Evolutionary conservation across 2,888 invertebrate species (phyloP).

Genomic region (Liopterus haemorrhoidalis): DNA sequence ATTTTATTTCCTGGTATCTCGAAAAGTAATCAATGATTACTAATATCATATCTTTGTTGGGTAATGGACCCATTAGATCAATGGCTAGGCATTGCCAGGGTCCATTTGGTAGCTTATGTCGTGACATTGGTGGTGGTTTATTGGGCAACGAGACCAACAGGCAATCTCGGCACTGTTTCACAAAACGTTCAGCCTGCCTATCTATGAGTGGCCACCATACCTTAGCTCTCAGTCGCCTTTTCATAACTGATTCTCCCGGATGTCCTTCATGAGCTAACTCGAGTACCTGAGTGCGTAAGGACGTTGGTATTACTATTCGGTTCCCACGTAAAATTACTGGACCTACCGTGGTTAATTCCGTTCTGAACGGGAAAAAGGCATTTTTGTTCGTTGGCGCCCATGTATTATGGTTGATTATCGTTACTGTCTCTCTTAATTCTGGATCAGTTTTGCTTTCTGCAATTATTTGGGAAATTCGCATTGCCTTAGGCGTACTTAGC

Average conservation of each 20-base stretch:
- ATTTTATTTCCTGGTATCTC: slow-evolving; percentile 29
- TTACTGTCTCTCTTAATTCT: slow-evolving; percentile 17
- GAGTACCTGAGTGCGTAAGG: slow-evolving; percentile 19
- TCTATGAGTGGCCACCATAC: slow-evolving; percentile 31
- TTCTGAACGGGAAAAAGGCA: slow-evolving; percentile 25
- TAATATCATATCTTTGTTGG: slow-evolving; percentile 13
- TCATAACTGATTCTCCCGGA: slow-evolving; percentile 32
- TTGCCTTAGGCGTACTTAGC: no score
- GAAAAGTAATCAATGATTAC: slow-evolving; percentile 24
- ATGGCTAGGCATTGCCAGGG: slow-evolving; percentile 13
- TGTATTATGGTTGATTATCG: slow-evolving; percentile 18
- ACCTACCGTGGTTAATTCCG: slow-evolving; percentile 29
- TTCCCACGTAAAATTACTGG: slow-evolving; percentile 27
- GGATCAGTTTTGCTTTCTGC: slow-evolving; percentile 11
- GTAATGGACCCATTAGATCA: slow-evolving; percentile 9
- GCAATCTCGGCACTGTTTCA: slow-evolving; percentile 15
- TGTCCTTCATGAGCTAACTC: slow-evolving; percentile 32
- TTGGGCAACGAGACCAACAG: slow-evolving; percentile 11
- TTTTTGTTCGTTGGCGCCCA: slow-evolving; percentile 26
- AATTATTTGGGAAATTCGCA: slow-evolving; percentile 9
- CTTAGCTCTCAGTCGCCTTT: slow-evolving; percentile 28
- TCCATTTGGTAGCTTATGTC: slow-evolving; percentile 12
- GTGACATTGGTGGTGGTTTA: slow-evolving; percentile 6
- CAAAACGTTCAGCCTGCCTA: slow-evolving; percentile 5
- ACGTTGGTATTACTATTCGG: slow-evolving; percentile 27